These are phyloP conservation scores for Bradysia coprophila DNA, from an alignment of 1,140 invertebrate genomes.

Conservation along the genomic window DNA sequence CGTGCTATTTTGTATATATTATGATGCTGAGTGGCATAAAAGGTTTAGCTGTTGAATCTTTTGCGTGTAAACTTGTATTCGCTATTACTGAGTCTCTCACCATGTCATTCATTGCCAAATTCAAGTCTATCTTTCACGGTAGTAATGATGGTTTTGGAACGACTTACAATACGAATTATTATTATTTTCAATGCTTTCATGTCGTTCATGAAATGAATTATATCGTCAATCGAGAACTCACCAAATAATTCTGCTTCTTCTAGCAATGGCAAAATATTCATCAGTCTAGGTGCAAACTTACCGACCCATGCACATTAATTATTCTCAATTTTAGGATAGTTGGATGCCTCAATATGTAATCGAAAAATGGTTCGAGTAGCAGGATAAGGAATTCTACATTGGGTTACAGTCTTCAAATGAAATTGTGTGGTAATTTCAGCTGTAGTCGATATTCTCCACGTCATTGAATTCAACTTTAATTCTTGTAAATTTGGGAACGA, in stretches of 20 bases:
- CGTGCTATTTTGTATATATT: too few relatives aligned
- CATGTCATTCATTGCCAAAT: neutral
- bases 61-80: neutral
- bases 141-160: neutral
- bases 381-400: neutral
- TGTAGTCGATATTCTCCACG: neutral
- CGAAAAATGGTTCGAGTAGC: neutral
- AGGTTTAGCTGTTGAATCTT: too few relatives aligned
- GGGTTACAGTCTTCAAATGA: neutral
- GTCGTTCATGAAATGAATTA: neutral
- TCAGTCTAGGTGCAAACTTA: neutral
- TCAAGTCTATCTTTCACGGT: neutral
- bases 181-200: neutral
- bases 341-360: neutral
- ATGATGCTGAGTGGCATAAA: too few relatives aligned
- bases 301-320: neutral
- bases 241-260: neutral
- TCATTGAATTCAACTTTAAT: neutral
- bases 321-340: neutral
- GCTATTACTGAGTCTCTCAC: neutral
- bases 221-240: neutral
- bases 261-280: neutral
- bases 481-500: neutral
- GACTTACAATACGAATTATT: neutral
- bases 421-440: neutral